Percentiles rank a stretch among this genome's conserved stretches.
phyloP scores from a whole-genome alignment of 2,888 invertebrate species.

The Bellardia bayeri region DNA sequence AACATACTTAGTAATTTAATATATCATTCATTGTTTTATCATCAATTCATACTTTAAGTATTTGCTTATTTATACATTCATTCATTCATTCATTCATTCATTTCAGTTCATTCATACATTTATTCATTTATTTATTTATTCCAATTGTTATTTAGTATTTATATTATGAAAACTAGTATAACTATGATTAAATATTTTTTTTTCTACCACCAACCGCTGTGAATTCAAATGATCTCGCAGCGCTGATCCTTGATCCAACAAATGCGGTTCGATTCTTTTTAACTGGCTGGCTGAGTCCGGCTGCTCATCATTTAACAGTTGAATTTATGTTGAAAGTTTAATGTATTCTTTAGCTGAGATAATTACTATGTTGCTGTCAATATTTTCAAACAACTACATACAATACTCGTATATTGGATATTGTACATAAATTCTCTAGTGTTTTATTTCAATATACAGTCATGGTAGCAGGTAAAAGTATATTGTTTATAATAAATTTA shows the following conservation, averaged over 20 bases:
- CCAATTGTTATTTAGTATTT: constrained; percentile 55
- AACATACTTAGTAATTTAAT: constrained; percentile 9
- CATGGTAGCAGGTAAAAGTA: background rate
- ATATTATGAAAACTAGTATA: constrained; percentile 52
- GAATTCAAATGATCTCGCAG: constrained; percentile 49
- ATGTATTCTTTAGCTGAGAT: constrained; percentile 65
- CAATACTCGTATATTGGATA: constrained; percentile 25
- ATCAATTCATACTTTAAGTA: constrained; percentile 18
- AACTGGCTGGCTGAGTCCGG: background rate
- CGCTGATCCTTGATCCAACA: constrained; percentile 54
- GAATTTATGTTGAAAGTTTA: constrained; percentile 66
- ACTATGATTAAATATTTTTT: constrained; percentile 59
- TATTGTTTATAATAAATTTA: background rate
- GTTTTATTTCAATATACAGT: background rate
- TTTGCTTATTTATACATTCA: constrained; percentile 22
- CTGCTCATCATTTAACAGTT: constrained; percentile 49
- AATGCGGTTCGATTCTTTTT: constrained; percentile 26
- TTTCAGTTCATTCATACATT: constrained; percentile 7
- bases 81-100: constrained; percentile 17
- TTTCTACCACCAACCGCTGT: constrained; percentile 57
- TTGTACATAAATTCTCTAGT: background rate
- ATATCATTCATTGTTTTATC: constrained; percentile 44
- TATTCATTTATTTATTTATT: constrained; percentile 7
- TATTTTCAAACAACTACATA: constrained; percentile 45
- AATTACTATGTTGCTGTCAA: constrained; percentile 68